Base-by-base conservation (phyloP, 2,113 vertebrate genomes). In the Salvelinus fontinalis region DNA sequence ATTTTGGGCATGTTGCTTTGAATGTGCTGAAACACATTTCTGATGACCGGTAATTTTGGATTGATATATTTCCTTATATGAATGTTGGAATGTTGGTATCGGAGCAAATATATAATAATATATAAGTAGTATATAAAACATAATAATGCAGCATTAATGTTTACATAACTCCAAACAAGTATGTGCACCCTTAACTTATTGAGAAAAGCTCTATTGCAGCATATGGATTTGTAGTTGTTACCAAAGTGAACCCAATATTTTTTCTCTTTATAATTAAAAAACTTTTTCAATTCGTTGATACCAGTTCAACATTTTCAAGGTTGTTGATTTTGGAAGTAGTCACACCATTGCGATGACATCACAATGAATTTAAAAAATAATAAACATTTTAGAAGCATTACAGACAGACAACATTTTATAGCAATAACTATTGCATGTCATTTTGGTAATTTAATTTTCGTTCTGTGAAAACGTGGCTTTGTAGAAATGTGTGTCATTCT, bases 361-460 rank as follows among this genome's bases (percentile, higher is more conserved):
- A 65, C n/a, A 49, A 26, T 59, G 6, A 12, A 8, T 70, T 74
- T 24, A 44, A 67, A 62, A 49, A 34, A 75, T 29, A 66, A 66
- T 44, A 81, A 77, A 73, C 18, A 73, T 49, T 34, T 2, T n/a
- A 24, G 26, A 66, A 5, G 64, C 22, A 66, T 26, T n/a, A 66
- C 64, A 66, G 26, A 13, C 51, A 16, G 51, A 54, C 51, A 12
- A 18, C 64, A 66, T 26, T 29, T 66, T 4, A 29, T 26, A 66
- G 64, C 11, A 27, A 27, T 66, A 27, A 39, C 13, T 29, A 13
- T 27, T 66, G 26, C 14, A 14, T 29, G 26, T 13, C 3, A 13
- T 27, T 66, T 66, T 66, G 51, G 3, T 18, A 0, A 54, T 54
- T 54, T 12, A 18, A 54, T 54, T 54, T 9, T 3, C 51, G 5